These are phyloP conservation scores for Paramacrobiotus metropolitanus DNA, from an alignment of 1,140 invertebrate genomes.

Conservation along the genomic window DNA sequence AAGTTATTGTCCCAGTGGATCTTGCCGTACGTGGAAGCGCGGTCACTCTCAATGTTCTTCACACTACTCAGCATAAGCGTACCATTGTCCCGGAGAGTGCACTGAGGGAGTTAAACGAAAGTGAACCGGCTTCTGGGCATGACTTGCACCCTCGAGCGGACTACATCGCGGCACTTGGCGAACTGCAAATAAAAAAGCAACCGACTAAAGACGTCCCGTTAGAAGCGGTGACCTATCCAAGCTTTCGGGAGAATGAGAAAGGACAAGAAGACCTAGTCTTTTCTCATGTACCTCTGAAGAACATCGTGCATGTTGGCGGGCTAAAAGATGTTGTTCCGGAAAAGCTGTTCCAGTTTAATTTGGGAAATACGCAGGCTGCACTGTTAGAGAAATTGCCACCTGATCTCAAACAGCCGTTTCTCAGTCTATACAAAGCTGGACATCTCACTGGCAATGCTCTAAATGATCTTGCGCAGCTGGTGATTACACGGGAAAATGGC, in stretches of 20 bases:
- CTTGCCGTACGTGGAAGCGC: neutral
- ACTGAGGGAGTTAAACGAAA: neutral
- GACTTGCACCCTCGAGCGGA: neutral
- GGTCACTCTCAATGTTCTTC: neutral
- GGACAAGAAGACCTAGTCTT: neutral
- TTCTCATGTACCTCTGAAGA: neutral
- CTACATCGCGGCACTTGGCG: neutral
- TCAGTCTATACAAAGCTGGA: neutral
- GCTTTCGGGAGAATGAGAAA: too few relatives aligned
- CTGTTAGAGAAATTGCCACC: neutral
- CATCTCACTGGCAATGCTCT: neutral
- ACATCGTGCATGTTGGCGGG: neutral
- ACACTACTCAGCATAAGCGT: neutral
- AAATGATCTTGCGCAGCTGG: neutral
- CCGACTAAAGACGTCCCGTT: neutral
- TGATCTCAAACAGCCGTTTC: neutral
- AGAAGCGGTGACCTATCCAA: neutral
- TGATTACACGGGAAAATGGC: neutral
- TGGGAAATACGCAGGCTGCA: neutral
- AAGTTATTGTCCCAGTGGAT: neutral
- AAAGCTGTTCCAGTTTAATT: neutral
- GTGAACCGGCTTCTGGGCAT: neutral
- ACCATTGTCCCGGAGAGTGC: neutral
- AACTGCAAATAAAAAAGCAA: neutral
- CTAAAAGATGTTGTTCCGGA: neutral